Evolutionary conservation across 1,140 invertebrate species (phyloP).

Genomic region (Camponotus pennsylvanicus): DNA sequence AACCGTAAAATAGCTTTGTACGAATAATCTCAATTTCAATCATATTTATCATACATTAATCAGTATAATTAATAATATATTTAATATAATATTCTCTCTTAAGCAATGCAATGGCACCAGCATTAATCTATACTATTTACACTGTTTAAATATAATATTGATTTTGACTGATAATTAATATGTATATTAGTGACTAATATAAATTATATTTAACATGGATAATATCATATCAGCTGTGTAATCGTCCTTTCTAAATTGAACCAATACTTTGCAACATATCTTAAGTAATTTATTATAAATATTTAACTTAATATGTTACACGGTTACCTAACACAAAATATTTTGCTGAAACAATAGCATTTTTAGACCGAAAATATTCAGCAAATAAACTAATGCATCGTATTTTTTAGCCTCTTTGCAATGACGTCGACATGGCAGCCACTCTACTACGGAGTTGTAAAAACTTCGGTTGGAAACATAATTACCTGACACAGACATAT

Average conservation of each 20-base stretch:
- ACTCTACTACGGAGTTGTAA: conserved; percentile 50
- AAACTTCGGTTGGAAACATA: conserved; percentile 57
- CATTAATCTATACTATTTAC: conserved; percentile 8
- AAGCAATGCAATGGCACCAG: background rate
- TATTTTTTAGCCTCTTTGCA: conserved; percentile 43
- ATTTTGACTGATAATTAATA: conserved; percentile 10
- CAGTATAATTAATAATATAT: conserved; percentile 19
- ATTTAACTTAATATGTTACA: conserved; percentile 1
- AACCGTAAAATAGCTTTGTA: conserved; percentile 5
- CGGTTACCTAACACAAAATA: background rate
- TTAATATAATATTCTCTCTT: conserved; percentile 10
- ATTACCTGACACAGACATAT: conserved; percentile 52
- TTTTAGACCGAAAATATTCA: conserved; percentile 9
- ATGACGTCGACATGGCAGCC: conserved; percentile 31
- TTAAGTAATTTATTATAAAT: conserved; percentile 18
- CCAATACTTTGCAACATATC: background rate
- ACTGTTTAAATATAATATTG: conserved; percentile 24
- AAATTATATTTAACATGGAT: conserved; percentile 3
- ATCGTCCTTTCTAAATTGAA: conserved; percentile 14
- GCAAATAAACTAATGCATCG: conserved; percentile 32
- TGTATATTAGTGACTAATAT: background rate
- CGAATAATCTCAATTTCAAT: conserved; percentile 16
- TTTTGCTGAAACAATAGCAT: background rate
- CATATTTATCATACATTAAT: conserved; percentile 7
- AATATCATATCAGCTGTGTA: conserved; percentile 12